Percentiles rank a stretch among this genome's conserved stretches.
phyloP scores from a whole-genome alignment of 2,113 vertebrate genomes.

The Apistogramma diplotaenia region DNA sequence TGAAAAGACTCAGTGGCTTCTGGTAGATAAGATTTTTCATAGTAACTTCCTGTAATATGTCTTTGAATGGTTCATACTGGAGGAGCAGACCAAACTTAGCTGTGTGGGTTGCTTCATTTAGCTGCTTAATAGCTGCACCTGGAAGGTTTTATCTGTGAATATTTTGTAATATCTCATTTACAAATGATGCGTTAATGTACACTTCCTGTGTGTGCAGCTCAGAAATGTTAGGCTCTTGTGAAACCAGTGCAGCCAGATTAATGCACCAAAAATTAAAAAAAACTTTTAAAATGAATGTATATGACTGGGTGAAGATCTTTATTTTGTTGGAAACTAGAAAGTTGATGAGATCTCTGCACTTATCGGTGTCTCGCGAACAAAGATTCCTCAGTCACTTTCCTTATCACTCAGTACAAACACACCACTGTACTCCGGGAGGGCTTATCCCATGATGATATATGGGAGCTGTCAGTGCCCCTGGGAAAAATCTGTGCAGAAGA shows the following conservation, averaged over 20 bases:
- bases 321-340: background rate
- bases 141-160: too few relatives aligned
- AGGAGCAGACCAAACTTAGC: background rate
- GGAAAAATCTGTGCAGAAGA: conserved; percentile 52
- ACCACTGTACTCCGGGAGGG: conserved; percentile 25
- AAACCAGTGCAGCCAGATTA: background rate
- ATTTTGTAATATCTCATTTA: background rate
- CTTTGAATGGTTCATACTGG: background rate
- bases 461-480: conserved; percentile 53
- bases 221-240: background rate
- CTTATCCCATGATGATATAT: conserved; percentile 62
- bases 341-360: background rate
- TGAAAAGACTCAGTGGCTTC: background rate
- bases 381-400: conserved; percentile 30
- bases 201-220: background rate
- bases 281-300: background rate
- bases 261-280: background rate
- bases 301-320: background rate
- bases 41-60: background rate
- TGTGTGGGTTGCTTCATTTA: background rate
- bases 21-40: background rate
- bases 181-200: background rate
- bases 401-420: conserved; percentile 61
- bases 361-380: background rate
- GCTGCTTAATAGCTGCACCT: too few relatives aligned